These are phyloP conservation scores for Elmis aenea DNA, from an alignment of 2,888 invertebrate genomes.

Conservation along the genomic window DNA sequence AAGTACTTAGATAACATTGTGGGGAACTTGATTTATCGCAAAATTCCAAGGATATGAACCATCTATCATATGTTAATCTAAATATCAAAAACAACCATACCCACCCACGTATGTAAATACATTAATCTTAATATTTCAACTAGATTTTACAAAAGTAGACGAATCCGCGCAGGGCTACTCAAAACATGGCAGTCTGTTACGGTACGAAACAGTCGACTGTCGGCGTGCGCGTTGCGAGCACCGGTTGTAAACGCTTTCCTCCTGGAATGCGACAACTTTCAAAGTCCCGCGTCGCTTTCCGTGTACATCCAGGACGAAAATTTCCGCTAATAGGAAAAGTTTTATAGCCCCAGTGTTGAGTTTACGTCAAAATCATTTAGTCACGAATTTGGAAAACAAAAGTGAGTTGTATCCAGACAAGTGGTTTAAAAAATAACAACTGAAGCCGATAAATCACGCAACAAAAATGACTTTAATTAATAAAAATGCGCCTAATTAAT, in stretches of 20 bases:
- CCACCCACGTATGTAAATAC: conserved; percentile 7
- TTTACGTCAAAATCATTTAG: too few species aligned
- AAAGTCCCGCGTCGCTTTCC: conserved; percentile 10
- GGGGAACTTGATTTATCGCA: too few species aligned
- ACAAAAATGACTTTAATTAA: too few species aligned
- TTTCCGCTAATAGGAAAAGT: conserved; percentile 4
- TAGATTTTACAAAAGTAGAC: conserved; percentile 18
- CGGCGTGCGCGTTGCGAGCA: conserved; percentile 18
- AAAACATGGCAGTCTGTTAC: conserved; percentile 17
- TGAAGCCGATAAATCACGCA: too few species aligned
- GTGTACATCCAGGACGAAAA: conserved; percentile 2
- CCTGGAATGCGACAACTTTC: conserved; percentile 5
- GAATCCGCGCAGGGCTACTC: conserved; percentile 17
- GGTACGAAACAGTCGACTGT: conserved; percentile 18
- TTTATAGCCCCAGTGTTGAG: too few species aligned
- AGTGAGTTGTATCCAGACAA: not conserved
- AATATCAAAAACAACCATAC: conserved; percentile 7
- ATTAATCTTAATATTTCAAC: conserved; percentile 17
- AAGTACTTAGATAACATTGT: too few species aligned
- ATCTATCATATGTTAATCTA: conserved; percentile 4
- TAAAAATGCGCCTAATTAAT: too few species aligned
- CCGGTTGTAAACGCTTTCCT: conserved; percentile 11
- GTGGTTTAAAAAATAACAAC: not conserved
- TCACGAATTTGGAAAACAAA: too few species aligned
- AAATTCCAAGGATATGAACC: too few species aligned